Percentiles rank a stretch among this genome's conserved stretches.
Evolutionary conservation across 2,113 vertebrate genomes (phyloP).

Genomic region (Esox niger): DNA sequence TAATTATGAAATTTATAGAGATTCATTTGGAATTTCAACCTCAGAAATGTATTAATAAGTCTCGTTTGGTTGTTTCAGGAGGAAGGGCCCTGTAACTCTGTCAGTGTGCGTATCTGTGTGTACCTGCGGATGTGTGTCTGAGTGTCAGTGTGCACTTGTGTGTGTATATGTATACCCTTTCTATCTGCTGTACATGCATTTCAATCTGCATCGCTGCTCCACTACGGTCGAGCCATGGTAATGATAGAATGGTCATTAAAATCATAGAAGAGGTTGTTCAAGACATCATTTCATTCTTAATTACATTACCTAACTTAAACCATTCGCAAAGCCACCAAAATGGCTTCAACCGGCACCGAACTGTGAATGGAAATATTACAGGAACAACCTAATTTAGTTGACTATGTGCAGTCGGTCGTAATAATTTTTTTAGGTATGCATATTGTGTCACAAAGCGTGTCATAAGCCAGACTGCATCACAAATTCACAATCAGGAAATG

Average conservation of each 20-base stretch:
- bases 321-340: neutral
- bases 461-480: neutral
- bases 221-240: neutral
- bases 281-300: neutral
- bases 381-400: slow-evolving; percentile 8
- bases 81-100: slow-evolving; percentile 4
- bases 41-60: slow-evolving; percentile 66
- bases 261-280: neutral
- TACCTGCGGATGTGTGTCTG: neutral
- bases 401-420: neutral
- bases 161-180: neutral
- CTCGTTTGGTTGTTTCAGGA: slow-evolving; percentile 12
- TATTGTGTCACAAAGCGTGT: slow-evolving; percentile 8
- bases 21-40: slow-evolving; percentile 70
- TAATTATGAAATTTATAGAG: slow-evolving; percentile 71
- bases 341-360: neutral
- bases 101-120: slow-evolving; percentile 6
- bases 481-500: neutral
- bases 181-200: too few species aligned
- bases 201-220: neutral
- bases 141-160: neutral
- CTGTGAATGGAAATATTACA: neutral
- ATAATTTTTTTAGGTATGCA: neutral
- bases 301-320: slow-evolving; percentile 5
- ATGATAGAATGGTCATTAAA: slow-evolving; percentile 4